Evolutionary conservation across 37 sponge, comb jelly and placozoan species (phyloP), one percentile per base, ranked within the genome.

Genomic region (Corticium candelabrum): DNA sequence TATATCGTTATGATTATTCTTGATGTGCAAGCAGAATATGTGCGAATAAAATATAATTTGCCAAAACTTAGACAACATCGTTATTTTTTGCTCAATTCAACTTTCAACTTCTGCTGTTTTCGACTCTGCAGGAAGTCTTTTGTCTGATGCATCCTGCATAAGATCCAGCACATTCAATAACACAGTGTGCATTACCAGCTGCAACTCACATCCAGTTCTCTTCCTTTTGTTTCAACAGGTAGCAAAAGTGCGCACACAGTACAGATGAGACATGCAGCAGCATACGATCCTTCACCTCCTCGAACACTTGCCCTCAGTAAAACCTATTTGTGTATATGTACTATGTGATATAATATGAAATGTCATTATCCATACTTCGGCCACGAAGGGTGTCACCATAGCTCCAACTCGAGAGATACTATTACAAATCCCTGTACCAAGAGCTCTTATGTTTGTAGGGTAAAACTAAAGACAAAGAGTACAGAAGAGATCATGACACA

Each of bases 161-260:
- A 50, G 62, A 50, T 50, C 21, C 21, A 21, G 62, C 21, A 50
- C 62, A 50, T 50, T 50, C 21, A 27, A 11, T 21, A 27, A 27
- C 21, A 50, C 15, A 21, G 21, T 50, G 62, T n/a, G n/a, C n/a
- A n/a, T n/a, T n/a, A n/a, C n/a, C n/a, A n/a, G n/a, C n/a, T n/a
- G n/a, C n/a, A n/a, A 50, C 62, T 50, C 15, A 50, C 82, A 15
- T 68, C 41, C 67, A 90, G 21, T 1, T 79, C 38, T 74, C 74
- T 79, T 27, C 92, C 92, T 67, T 89, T 89, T 5, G 92, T 91
- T 77, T 91, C 92, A 41, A 88, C 85, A 41, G 92, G 92, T 11
- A 91, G 79, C 37, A 91, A 1, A 30, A 82, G 29, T 1, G 83
- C 35, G 0, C 74, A 41, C 4, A 91, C 40, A 33, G 78, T 84